Base-by-base conservation (phyloP, 2,797 vertebrate genomes). In the Tapera naevia region DNA sequence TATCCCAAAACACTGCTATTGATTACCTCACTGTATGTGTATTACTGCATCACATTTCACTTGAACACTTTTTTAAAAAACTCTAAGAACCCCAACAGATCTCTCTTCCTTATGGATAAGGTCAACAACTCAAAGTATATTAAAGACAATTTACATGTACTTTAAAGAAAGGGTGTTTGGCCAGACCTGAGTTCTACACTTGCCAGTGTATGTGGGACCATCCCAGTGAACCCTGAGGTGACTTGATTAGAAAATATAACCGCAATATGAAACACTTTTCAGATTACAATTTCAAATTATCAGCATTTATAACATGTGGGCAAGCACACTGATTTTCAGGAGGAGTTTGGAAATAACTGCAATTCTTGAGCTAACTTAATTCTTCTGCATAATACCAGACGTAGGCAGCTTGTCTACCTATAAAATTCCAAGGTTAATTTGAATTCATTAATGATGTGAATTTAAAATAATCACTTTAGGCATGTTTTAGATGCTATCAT, bases 351-450 rank as follows among this genome's bases (percentile, higher is more conserved):
- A 92, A 91, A 67, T 58, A 79, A 72, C n/a, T 70, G 4, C 15
- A 66, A 0, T 54, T 60, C 35, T 69, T 80, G 48, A 16, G 39
- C 45, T 85, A 39, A 57, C 16, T 28, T 61, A 85, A 80, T 57
- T 87, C 13, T 81, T 85, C 50, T 78, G 65, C 37, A 43, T 79
- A 92, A 69, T n/a, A 80, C 11, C 5, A 46, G 14, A 80, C 39
- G 43, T 60, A 88, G 35, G 87, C 60, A 71, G 24, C 17, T 88
- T 84, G 33, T 65, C 76, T 88, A 75, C 58, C 39, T 57, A 57
- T 16, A 56, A 58, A 65, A n/a, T 81, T 80, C 88, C 80, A 90
- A 88, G 57, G 74, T 65, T 81, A 86, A 84, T 96, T 84, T 84
- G 41, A 88, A 79, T 86, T 67, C 1, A 4, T 74, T 91, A 78